A percentile compares a stretch with the other conserved stretches of the same genome.
These are phyloP conservation scores for Onychomys torridus DNA, from an alignment of 2,797 vertebrate genomes.

Conservation along the genomic window DNA sequence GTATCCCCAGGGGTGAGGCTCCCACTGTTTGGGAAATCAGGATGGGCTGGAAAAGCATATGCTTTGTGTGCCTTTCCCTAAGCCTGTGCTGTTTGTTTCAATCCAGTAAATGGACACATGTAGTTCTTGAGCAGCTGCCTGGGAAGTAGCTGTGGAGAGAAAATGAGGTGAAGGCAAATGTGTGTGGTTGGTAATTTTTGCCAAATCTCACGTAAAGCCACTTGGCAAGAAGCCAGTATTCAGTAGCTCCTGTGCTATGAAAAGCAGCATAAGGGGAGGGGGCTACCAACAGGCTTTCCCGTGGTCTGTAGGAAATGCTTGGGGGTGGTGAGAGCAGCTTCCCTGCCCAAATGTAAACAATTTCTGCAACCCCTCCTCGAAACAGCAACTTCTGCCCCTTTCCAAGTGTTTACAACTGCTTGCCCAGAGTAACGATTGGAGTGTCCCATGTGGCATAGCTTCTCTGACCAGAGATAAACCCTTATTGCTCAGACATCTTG, in stretches of 20 bases:
- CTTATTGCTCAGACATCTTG: conserved; percentile 12
- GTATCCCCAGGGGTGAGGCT: not conserved
- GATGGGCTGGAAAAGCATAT: not conserved
- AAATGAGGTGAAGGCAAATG: conserved; percentile 23
- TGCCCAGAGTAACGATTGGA: conserved; percentile 15
- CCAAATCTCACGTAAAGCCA: conserved; percentile 49
- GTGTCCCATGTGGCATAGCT: not conserved
- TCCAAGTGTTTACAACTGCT: not conserved
- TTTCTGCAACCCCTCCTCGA: conserved; percentile 15
- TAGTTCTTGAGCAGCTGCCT: conserved; percentile 37
- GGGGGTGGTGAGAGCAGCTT: not conserved
- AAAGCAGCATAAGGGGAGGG: not conserved
- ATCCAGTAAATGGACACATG: conserved; percentile 73
- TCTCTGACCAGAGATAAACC: conserved; percentile 37
- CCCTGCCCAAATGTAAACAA: not conserved
- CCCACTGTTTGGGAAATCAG: not conserved
- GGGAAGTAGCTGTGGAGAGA: conserved; percentile 65
- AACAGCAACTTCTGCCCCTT: conserved; percentile 59
- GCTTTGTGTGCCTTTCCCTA: not conserved
- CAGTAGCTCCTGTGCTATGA: not conserved
- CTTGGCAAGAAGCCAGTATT: conserved; percentile 54
- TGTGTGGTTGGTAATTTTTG: conserved; percentile 64
- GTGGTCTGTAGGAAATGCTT: not conserved
- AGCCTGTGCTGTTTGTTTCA: conserved; percentile 50
- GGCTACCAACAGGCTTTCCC: not conserved